Evolutionary conservation across 2,888 invertebrate species (phyloP), one percentile per base, ranked within the genome.

Genomic region (Thereva nobilitata): DNA sequence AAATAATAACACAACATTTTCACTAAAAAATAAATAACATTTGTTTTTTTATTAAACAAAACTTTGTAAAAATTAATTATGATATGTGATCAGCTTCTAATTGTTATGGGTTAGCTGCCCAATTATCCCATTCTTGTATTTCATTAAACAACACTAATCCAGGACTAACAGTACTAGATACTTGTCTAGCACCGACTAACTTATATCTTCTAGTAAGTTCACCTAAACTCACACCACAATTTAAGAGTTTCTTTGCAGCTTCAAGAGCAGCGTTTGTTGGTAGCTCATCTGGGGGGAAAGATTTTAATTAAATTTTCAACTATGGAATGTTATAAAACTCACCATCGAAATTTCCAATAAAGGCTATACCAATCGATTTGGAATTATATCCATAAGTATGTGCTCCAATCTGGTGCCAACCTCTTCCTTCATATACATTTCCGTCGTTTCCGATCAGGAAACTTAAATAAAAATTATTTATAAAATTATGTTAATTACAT

Each of bases 381-480:
- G 75, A 78, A 74, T 89, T 88, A 72, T 85, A 88, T 4, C 83
- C 83, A 9, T 79, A 82, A 0, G 86, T 85, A 71, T 88, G 88
- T 0, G 86, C 83, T 0, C 88, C 88, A 7, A 81, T 80, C 44
- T 82, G 80, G 4, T 83, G 80, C 88, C 88, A 89, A 1, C 88
- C 88, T 1, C 83, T 76, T 1, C 88, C 89, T 77, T 88, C 87
- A 72, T 87, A 89, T 5, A 88, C 80, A 41, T 84, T 82, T 4
- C 87, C 88, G 73, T 88, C 87, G 37, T 85, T 85, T 6, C 88
- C 87, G 61, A 89, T 82, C 69, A 88, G 73, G 70, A 86, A 87
- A 53, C 86, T 86, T 8, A 35, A 45, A 10, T 8, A 41, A 12
- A 52, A 57, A 8, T 44, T 5, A 9, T 9, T 44, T 9, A 44